Evolutionary conservation across 2,113 vertebrate species (phyloP), one percentile per base, ranked within the genome.

Genomic region (Eurypyga helias): DNA sequence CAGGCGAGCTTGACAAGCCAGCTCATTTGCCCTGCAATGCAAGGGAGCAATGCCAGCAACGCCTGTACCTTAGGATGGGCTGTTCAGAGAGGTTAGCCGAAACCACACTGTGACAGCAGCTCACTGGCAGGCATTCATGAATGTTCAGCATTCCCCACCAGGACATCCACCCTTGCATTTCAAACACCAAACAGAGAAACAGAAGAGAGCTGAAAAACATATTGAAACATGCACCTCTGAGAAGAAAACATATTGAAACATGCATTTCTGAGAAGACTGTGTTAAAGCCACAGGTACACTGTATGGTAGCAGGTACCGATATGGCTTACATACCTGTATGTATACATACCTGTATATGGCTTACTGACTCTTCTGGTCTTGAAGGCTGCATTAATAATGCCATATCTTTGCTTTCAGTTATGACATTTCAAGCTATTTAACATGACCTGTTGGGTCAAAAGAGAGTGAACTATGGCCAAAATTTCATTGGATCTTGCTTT

Each of bases 161-260:
- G 17, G 8, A 54, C 0, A 0, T 43, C 25, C 48, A n/a, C 6
- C 24, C 82, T 31, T 49, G n/a, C 28, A 34, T 34, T 73, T 78
- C 60, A 72, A 25, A 34, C 33, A 67, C 13, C 10, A 13, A 19
- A 13, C 28, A n/a, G 23, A 86, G 21, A 67, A 82, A 31, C 6
- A 89, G 45, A 69, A 79, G 16, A 58, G 10, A 70, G 3, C 16
- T 49, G 1, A 38, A 18, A 18, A 38, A 55, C 26, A 25, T 34
- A 49, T 38, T 79, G 49, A 18, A 78, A 10, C 11, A 17, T 7
- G 6, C 10, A 38, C 7, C 3, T 86, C 38, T 81, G 41, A 41
- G 48, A 86, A 69, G 8, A 31, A n/a, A 38, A 55, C 26, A 25
- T 34, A 49, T 38, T 79, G 49, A 18, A 78, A 10, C 11, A 17